Evolutionary conservation across 2,797 vertebrate genomes (phyloP), one percentile per base, ranked within the genome.

Genomic region (Crypturellus tataupa): DNA sequence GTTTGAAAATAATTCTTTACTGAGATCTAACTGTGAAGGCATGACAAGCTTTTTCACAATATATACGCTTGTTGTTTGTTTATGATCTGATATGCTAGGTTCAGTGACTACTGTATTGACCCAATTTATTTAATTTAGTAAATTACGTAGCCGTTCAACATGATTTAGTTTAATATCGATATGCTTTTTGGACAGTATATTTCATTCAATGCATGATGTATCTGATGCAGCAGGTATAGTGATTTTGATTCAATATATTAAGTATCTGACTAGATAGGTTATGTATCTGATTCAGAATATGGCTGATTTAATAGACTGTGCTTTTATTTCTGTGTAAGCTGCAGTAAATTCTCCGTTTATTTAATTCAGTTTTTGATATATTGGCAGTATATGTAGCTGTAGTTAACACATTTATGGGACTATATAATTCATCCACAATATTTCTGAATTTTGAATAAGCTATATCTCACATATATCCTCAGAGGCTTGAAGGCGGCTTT

Each of bases 211-310:
- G 63, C 29, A 6, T 86, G 76, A 86, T 92, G 33, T 49, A 69
- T 69, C 29, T 73, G 80, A 91, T 91, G 46, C 19, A 80, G 81
- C 86, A 95, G 83, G 80, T 68, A 60, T 40, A 53, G 46, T 58
- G 62, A 87, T 72, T 96, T 94, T 59, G 33, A 95, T 95, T 92
- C 76, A 78, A 87, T 85, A 70, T 96, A 94, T 92, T 85, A 84
- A 85, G 46, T 92, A 89, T 90, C 46, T 85, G 70, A 89, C 91
- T 90, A 83, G 60, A 86, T 94, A 87, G 37, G 19, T 77, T 90
- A 89, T 80, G 82, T 70, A 33, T 69, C 23, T 75, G 81, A 51
- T 87, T 69, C 77, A 47, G 80, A 91, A 84, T 93, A 83, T 77
- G 18, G 70, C 6, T 91, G 77, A 94, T 95, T 93, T 96, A 94